Percentiles rank a stretch among this genome's conserved stretches.
Conservation (phyloP, 2,113 vertebrate species). For the Neodontobutis hainanensis region DNA sequence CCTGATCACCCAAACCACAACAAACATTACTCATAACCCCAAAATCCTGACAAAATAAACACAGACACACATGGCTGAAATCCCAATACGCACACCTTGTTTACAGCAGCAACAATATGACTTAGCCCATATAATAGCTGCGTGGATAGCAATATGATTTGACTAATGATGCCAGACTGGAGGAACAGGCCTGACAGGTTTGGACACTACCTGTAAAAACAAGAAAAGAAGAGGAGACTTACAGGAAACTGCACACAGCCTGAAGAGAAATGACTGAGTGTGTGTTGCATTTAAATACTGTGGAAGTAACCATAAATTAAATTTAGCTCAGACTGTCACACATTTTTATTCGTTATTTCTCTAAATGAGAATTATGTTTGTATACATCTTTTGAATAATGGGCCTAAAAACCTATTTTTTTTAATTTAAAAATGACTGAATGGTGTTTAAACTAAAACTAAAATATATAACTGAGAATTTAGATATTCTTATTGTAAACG, state of each 20-base stretch:
- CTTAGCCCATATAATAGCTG: slow-evolving; percentile 34
- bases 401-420: too few species aligned
- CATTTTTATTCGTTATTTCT: too few species aligned
- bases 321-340: too few species aligned
- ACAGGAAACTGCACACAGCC: slow-evolving; percentile 34
- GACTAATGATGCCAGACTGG: slow-evolving; percentile 46
- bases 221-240: slow-evolving; percentile 36
- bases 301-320: too few species aligned
- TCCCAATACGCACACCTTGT: slow-evolving; percentile 38
- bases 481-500: too few species aligned
- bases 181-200: slow-evolving; percentile 58
- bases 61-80: slow-evolving; percentile 17
- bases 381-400: too few species aligned
- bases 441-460: too few species aligned
- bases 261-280: not conserved
- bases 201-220: slow-evolving; percentile 53
- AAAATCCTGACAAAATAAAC: slow-evolving; percentile 52
- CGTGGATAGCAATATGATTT: slow-evolving; percentile 52
- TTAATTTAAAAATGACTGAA: too few species aligned
- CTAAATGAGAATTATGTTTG: too few species aligned
- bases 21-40: slow-evolving; percentile 27
- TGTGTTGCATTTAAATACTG: too few species aligned
- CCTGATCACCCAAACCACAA: slow-evolving; percentile 21
- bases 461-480: too few species aligned
- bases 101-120: slow-evolving; percentile 67